Percentiles rank a stretch among this genome's conserved stretches.
Conservation (phyloP, 2,888 invertebrate species). For the Scelioninae gen. 2 region DNA sequence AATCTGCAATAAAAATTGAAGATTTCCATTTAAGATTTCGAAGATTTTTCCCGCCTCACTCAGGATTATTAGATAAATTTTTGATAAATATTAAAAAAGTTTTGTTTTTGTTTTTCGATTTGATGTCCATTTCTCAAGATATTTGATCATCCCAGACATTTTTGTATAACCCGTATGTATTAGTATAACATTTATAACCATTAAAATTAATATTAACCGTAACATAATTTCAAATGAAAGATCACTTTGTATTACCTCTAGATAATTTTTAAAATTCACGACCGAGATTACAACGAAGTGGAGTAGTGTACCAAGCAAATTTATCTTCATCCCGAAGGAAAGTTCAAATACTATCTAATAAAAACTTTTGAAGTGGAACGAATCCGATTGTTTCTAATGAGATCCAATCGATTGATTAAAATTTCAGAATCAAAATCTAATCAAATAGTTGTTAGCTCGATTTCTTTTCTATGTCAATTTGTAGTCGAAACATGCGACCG, state of each 20-base stretch:
- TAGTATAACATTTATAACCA: no score
- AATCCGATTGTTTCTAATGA: slow-evolving; percentile 31
- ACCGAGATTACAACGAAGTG: neutral
- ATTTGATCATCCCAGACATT: no score
- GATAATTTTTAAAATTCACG: neutral
- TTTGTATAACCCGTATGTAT: no score
- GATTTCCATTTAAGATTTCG: no score
- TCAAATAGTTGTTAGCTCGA: slow-evolving; percentile 5
- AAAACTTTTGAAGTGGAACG: slow-evolving; percentile 9
- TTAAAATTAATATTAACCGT: neutral
- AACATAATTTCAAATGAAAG: neutral
- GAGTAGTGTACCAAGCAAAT: neutral
- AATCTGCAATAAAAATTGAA: no score
- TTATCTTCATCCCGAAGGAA: slow-evolving; percentile 11
- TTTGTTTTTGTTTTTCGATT: no score
- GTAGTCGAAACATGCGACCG: slow-evolving; percentile 18
- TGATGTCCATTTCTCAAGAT: no score
- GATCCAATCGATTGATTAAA: slow-evolving; percentile 31
- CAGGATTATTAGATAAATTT: no score
- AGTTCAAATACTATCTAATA: slow-evolving; percentile 25
- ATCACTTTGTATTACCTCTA: neutral
- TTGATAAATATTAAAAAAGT: no score
- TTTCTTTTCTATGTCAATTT: slow-evolving; percentile 3
- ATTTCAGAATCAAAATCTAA: slow-evolving; percentile 31
- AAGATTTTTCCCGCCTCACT: no score